These are phyloP conservation scores for Lynx canadensis DNA, from an alignment of 2,113 vertebrate species.

Conservation along the genomic window DNA sequence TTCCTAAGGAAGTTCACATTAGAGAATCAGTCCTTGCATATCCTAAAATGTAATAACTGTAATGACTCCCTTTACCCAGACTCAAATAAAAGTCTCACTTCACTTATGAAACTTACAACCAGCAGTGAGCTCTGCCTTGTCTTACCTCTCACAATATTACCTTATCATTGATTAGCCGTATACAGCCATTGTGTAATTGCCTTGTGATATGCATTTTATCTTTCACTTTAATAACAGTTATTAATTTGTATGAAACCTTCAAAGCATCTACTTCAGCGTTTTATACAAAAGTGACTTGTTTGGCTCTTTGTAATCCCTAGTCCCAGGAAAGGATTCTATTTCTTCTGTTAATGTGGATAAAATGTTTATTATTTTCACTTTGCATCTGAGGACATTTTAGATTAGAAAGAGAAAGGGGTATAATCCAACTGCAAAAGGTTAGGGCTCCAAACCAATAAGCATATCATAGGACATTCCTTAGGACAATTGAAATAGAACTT, in stretches of 20 bases:
- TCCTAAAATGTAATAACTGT: neutral
- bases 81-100: neutral
- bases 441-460: neutral
- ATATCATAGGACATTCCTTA: neutral
- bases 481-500: neutral
- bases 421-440: neutral
- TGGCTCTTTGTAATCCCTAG: neutral
- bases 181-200: neutral
- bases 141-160: neutral
- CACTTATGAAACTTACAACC: neutral
- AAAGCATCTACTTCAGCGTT: neutral
- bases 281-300: neutral
- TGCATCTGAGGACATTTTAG: conserved; percentile 17
- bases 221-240: conserved; percentile 36
- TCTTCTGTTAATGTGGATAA: neutral
- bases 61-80: neutral
- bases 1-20: conserved; percentile 21
- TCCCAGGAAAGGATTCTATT: neutral
- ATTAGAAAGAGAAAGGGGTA: neutral
- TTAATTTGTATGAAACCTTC: conserved; percentile 31
- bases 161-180: neutral
- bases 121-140: neutral
- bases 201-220: conserved; percentile 24
- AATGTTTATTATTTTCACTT: neutral
- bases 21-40: neutral